A percentile compares a stretch with the other conserved stretches of the same genome.
These are phyloP conservation scores for Polyploca ridens DNA, from an alignment of 2,888 invertebrate species.

Conservation along the genomic window DNA sequence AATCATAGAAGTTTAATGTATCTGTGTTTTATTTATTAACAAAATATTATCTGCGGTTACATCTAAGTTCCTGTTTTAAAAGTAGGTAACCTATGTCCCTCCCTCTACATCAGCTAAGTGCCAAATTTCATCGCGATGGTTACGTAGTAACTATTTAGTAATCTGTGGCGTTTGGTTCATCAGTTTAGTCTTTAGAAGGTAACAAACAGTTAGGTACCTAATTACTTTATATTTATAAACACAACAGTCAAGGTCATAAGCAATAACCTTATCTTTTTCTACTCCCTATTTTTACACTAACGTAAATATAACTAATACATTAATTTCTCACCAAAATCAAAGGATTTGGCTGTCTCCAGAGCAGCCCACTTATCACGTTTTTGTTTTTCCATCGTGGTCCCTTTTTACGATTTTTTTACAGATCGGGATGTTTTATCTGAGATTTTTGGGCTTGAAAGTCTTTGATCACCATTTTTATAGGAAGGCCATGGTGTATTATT, in stretches of 20 bases:
- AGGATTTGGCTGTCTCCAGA: slow-evolving; percentile 74
- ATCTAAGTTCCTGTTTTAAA: too few species aligned
- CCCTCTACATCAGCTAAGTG: too few species aligned
- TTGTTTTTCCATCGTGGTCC: slow-evolving; percentile 59
- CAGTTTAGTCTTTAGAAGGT: too few species aligned
- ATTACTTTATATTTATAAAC: background rate
- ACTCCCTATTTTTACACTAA: background rate
- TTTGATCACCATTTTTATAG: slow-evolving; percentile 52
- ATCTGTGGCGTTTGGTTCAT: too few species aligned
- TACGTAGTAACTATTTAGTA: too few species aligned
- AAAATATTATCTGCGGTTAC: too few species aligned
- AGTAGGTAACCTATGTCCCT: too few species aligned
- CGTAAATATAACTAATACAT: background rate
- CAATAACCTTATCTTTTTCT: background rate
- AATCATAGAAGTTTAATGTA: too few species aligned
- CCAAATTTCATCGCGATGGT: too few species aligned
- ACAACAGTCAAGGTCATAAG: background rate
- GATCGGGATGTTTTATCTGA: slow-evolving; percentile 54
- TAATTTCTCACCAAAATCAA: slow-evolving; percentile 68
- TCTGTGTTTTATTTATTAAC: too few species aligned
- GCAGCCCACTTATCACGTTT: slow-evolving; percentile 73
- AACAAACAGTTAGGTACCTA: too few species aligned
- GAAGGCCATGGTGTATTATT: slow-evolving; percentile 32
- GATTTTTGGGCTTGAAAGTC: slow-evolving; percentile 58
- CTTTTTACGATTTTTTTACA: slow-evolving; percentile 28